Percentiles rank a stretch among this genome's conserved stretches.
phyloP scores from a whole-genome alignment of 2,797 vertebrate species.

The Sebastiscus tertius region DNA sequence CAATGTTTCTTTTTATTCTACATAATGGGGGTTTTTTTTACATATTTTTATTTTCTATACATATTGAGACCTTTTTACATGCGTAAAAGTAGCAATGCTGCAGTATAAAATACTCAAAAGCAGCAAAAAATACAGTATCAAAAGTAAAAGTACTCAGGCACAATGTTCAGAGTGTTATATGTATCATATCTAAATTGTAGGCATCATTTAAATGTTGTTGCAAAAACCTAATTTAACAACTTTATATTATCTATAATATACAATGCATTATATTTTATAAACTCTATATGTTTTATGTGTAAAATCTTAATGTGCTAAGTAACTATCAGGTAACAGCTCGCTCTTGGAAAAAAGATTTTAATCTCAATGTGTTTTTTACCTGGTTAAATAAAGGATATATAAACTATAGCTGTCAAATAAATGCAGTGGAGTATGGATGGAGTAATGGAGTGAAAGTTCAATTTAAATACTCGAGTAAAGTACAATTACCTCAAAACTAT shows the following conservation, averaged over 20 bases:
- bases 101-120: neutral
- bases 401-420: neutral
- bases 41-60: neutral
- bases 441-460: accelerated
- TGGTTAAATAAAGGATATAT: too few species aligned
- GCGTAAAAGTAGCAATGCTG: neutral
- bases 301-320: neutral
- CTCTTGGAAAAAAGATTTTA: too few species aligned
- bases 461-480: too few species aligned
- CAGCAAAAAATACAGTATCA: neutral
- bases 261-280: neutral
- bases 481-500: neutral
- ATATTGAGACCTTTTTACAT: neutral
- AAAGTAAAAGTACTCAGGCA: neutral
- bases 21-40: accelerated
- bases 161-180: neutral
- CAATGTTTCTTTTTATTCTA: neutral
- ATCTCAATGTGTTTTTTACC: too few species aligned
- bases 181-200: neutral
- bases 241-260: neutral
- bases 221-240: neutral
- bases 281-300: neutral
- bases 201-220: neutral
- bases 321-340: neutral
- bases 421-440: neutral